Base-by-base conservation (phyloP, 1,140 invertebrate species). In the Venustaconcha ellipsiformis region DNA sequence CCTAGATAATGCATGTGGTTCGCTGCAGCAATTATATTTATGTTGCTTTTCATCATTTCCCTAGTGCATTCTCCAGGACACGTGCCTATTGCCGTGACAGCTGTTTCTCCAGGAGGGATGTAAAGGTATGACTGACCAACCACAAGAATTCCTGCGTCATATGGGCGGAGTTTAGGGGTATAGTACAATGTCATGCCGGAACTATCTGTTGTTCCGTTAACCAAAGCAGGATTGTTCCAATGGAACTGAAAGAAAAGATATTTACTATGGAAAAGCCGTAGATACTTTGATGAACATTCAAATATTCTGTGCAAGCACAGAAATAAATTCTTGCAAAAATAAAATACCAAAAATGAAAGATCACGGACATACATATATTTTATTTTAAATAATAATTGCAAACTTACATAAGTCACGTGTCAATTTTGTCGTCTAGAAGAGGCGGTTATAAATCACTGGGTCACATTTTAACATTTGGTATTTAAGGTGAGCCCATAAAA, bases 1-100 rank as follows among this genome's bases (percentile, higher is more conserved):
- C 80, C 80, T 30, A 80, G 62, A 62, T 78, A 80, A 64, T 82
- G 80, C 80, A 82, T 82, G 58, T 82, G 80, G 57, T 78, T 78
- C 3, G 67, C 3, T n/a, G 72, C 80, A 26, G 37, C 11, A 5
- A 71, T 75, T 64, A 82, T 23, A 55, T 79, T 37, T 26, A 82
- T 68, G 48, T 74, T 64, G 2, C 62, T 63, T 1, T n/a, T 63
- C 65, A 80, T 59, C 1, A 72, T 14, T 57, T 65, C 55, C 14
- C 57, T 37, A 6, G 78, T 78, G 56, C 80, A 80, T 23, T 69
- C 67, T 18, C 60, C 30, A 20, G 66, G 60, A 66, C 80, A 82
- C 14, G 57, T 55, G 12, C 74, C 72, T 14, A 66, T 57, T 48
- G 60, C 59, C 11, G 63, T 72, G 18, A 71, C 23, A 23, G 55